A percentile compares a stretch with the other conserved stretches of the same genome.
phyloP scores from a whole-genome alignment of 2,888 invertebrate species.

The Rhyacophila evoluta region DNA sequence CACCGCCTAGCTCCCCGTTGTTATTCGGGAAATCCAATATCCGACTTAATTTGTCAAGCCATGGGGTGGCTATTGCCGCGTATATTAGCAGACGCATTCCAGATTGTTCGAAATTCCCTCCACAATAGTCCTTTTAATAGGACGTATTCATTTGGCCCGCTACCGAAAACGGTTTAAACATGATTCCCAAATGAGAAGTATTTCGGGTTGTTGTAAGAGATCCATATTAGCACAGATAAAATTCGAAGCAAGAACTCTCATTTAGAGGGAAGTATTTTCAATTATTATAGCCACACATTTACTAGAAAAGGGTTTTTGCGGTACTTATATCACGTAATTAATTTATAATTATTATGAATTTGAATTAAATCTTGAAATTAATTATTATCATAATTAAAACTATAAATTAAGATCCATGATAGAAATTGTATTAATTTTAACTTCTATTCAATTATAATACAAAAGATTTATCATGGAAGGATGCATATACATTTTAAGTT shows the following conservation, averaged over 20 bases:
- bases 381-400: too few species aligned
- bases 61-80: constrained; percentile 46
- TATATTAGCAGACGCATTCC: constrained; percentile 45
- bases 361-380: too few species aligned
- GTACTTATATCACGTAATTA: not conserved
- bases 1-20: constrained; percentile 37
- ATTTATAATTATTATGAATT: not conserved
- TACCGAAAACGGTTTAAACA: constrained; percentile 26
- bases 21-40: constrained; percentile 52
- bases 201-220: constrained; percentile 29
- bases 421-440: too few species aligned
- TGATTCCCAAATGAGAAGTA: constrained; percentile 24
- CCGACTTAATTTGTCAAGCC: constrained; percentile 54
- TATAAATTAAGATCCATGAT: too few species aligned
- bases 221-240: constrained; percentile 32
- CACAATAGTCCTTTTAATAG: constrained; percentile 46
- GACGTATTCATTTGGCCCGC: constrained; percentile 38
- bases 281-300: not conserved
- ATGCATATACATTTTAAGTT: too few species aligned
- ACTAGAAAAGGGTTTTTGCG: not conserved
- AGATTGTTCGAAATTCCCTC: constrained; percentile 42
- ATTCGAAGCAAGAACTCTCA: constrained; percentile 1
- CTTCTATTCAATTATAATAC: too few species aligned
- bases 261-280: not conserved
- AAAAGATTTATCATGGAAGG: too few species aligned